These are phyloP conservation scores for Phasianus colchicus DNA, from an alignment of 2,113 vertebrate genomes.

Conservation along the genomic window DNA sequence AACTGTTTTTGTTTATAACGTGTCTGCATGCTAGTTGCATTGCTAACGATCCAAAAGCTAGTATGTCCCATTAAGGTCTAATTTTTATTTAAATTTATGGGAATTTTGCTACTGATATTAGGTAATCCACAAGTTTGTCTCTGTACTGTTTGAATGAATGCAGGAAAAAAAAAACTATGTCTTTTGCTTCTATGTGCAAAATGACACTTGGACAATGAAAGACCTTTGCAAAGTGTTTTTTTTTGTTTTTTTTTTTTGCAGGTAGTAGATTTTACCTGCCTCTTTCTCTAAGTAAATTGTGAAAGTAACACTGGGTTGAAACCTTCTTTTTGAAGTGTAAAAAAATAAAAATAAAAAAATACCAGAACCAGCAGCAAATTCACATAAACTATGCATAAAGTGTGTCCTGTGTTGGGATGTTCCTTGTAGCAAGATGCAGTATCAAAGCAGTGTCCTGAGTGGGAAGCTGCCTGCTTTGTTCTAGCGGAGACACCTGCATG, in stretches of 20 bases:
- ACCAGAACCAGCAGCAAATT: not conserved
- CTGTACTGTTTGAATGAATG: not conserved
- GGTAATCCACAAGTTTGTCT: not conserved
- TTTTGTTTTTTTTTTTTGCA: not conserved
- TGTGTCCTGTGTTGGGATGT: rapidly evolving
- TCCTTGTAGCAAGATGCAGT: not conserved
- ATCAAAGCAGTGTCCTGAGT: not conserved
- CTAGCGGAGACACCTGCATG: not conserved
- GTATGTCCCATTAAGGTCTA: not conserved
- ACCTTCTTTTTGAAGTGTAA: not conserved
- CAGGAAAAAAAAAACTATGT: not conserved
- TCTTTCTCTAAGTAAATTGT: not conserved
- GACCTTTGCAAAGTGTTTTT: not conserved
- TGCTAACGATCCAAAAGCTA: not conserved
- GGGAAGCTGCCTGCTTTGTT: not conserved
- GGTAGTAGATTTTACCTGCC: not conserved
- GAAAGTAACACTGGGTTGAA: not conserved
- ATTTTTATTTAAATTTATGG: not conserved
- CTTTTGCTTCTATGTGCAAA: not conserved
- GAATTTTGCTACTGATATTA: not conserved
- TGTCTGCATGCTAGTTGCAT: not conserved
- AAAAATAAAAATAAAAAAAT: not conserved
- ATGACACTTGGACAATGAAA: not conserved
- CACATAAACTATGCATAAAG: not conserved
- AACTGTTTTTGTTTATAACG: not conserved